phyloP scores from a whole-genome alignment of 2,888 invertebrate genomes.

The Torymus texanus region DNA sequence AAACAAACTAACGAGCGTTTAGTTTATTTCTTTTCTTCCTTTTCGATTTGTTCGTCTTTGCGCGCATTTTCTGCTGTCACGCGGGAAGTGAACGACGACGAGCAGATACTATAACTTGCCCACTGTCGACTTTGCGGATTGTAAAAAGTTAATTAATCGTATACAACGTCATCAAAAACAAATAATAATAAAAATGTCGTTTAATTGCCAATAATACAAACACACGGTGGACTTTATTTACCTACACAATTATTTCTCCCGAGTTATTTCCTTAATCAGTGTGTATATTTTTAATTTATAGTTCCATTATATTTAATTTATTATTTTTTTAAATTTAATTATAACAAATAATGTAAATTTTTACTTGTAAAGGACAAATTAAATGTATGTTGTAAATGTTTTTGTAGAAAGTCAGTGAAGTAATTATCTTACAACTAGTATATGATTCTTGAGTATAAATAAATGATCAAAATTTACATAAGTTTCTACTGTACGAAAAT shows the following conservation, averaged over 20 bases:
- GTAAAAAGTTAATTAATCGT: conserved; percentile 32
- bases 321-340: no score
- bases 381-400: no score
- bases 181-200: conserved; percentile 33
- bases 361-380: no score
- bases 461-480: no score
- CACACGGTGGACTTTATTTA: conserved; percentile 4
- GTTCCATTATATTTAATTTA: background rate
- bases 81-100: background rate
- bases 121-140: conserved; percentile 28
- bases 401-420: no score
- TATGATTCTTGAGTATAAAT: no score
- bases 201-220: conserved; percentile 43
- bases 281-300: background rate
- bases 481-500: no score
- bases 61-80: background rate
- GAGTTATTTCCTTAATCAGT: no score
- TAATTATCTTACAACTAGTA: no score
- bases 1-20: conserved; percentile 13
- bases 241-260: background rate
- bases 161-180: conserved; percentile 33
- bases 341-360: no score
- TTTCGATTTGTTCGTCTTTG: background rate
- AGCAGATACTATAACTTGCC: conserved; percentile 33
- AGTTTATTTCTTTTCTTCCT: background rate